Percentiles rank a stretch among this genome's conserved stretches.
phyloP scores from a whole-genome alignment of 2,797 vertebrate species.

The Chelmon rostratus region DNA sequence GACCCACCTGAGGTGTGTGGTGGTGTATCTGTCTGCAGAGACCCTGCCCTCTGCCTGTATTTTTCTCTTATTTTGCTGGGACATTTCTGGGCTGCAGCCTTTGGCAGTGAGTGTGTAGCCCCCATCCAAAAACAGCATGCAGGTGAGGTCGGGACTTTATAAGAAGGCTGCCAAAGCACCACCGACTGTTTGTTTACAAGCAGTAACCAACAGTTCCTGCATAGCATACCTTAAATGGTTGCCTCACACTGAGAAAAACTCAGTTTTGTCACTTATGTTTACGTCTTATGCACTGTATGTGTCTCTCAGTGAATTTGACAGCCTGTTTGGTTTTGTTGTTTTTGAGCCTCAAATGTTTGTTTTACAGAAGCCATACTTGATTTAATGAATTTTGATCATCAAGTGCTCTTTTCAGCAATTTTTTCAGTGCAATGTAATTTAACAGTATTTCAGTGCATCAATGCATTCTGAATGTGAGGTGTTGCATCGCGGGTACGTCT shows the following conservation, averaged over 20 bases:
- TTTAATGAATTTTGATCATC: slow-evolving; percentile 52
- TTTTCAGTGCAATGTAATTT: slow-evolving; percentile 57
- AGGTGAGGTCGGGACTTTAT: too few relatives aligned
- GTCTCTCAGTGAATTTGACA: slow-evolving; percentile 5
- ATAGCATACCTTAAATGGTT: neutral
- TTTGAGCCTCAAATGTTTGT: slow-evolving; percentile 44
- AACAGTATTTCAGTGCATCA: slow-evolving; percentile 50
- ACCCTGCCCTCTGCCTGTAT: too few relatives aligned
- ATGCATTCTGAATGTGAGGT: slow-evolving; percentile 45
- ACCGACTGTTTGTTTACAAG: too few relatives aligned
- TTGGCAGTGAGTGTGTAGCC: too few relatives aligned
- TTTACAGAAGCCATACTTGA: slow-evolving; percentile 74
- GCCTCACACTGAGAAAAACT: slow-evolving; percentile 19
- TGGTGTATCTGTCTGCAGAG: too few relatives aligned
- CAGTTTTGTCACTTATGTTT: slow-evolving; percentile 39
- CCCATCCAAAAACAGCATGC: too few relatives aligned
- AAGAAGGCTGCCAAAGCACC: too few relatives aligned
- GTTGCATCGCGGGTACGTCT: slow-evolving; percentile 9
- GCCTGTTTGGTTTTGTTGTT: too few relatives aligned
- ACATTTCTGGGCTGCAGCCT: too few relatives aligned
- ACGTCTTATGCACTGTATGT: neutral
- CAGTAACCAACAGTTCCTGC: too few relatives aligned
- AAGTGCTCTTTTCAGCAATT: slow-evolving; percentile 58
- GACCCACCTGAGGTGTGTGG: too few relatives aligned
- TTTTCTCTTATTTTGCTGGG: too few relatives aligned